Percentiles rank a stretch among this genome's conserved stretches.
phyloP scores from a whole-genome alignment of 2,113 vertebrate species.

The Oriolus oriolus region DNA sequence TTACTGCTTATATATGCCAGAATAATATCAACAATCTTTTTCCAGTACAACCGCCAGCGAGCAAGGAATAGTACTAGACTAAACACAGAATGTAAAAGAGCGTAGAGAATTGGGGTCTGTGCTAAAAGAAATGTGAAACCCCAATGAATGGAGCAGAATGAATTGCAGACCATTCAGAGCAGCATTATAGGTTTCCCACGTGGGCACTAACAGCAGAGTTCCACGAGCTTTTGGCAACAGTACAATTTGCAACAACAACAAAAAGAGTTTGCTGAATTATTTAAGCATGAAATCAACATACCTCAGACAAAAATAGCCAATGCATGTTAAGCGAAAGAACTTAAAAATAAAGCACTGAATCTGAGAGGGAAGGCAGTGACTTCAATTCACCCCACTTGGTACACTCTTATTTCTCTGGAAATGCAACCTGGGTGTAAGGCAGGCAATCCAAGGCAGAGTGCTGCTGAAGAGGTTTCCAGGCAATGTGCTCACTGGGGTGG shows the following conservation, averaged over 20 bases:
- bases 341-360: background rate
- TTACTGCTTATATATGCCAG: conserved; percentile 12
- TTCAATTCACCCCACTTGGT: background rate
- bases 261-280: background rate
- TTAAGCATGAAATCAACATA: conserved; percentile 9
- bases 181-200: background rate
- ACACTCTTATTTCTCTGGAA: background rate
- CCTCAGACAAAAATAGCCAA: background rate
- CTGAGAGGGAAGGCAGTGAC: background rate
- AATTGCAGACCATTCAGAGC: background rate
- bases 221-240: background rate
- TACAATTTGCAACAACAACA: background rate
- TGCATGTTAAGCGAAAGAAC: background rate
- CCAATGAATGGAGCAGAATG: conserved; percentile 31
- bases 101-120: conserved; percentile 32
- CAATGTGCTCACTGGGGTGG: background rate
- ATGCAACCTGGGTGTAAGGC: background rate
- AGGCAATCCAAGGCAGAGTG: background rate
- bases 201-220: background rate
- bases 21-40: conserved; percentile 23
- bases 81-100: conserved; percentile 59
- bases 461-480: background rate
- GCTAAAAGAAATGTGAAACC: conserved; percentile 47
- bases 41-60: conserved; percentile 23
- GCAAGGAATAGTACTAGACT: conserved; percentile 49